Conservation (phyloP, 1,140 invertebrate genomes). For the Magallana angulata region DNA sequence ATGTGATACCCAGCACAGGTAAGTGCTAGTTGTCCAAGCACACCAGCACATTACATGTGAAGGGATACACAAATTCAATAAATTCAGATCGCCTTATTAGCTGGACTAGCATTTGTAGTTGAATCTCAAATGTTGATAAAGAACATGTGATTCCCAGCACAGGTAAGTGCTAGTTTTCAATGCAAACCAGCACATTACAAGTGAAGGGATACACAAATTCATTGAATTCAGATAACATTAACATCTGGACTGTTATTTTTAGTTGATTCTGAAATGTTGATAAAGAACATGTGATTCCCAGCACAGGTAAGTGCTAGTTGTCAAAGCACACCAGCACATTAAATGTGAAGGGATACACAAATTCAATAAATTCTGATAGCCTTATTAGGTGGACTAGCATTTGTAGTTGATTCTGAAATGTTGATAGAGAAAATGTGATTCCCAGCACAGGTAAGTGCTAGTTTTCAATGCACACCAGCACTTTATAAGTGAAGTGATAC, state of each 20-base stretch:
- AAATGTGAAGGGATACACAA: not conserved
- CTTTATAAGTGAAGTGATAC: not conserved
- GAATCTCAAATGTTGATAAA: not conserved
- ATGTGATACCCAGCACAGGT: constrained; percentile 44
- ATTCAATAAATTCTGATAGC: no score
- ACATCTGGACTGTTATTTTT: no score
- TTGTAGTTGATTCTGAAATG: no score
- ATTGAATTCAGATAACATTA: no score
- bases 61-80: not conserved
- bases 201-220: not conserved
- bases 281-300: not conserved
- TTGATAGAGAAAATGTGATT: not conserved
- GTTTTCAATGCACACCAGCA: constrained; percentile 48
- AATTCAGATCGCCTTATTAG: no score
- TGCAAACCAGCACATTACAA: constrained; percentile 46
- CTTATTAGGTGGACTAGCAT: no score
- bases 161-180: constrained; percentile 54
- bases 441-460: constrained; percentile 60
- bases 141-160: constrained; percentile 44
- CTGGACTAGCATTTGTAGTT: not conserved
- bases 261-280: no score
- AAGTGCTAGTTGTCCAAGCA: constrained; percentile 51
- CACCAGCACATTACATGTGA: constrained; percentile 21
- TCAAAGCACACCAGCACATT: constrained; percentile 26
- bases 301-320: not conserved